Percentiles rank a stretch among this genome's conserved stretches.
These are phyloP conservation scores for Clanis bilineata DNA, from an alignment of 2,888 invertebrate species.

Conservation along the genomic window DNA sequence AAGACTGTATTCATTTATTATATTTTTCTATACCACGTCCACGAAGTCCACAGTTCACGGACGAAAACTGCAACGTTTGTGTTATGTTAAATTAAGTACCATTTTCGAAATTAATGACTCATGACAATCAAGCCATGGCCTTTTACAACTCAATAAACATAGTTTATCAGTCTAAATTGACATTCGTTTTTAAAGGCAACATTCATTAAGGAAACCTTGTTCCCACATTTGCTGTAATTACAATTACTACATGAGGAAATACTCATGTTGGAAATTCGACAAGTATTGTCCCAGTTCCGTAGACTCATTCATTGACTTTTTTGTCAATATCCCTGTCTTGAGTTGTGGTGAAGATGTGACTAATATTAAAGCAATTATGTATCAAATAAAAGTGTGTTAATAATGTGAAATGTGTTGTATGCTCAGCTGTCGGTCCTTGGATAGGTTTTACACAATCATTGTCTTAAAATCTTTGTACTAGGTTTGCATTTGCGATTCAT, in stretches of 20 bases:
- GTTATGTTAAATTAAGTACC: too few species aligned
- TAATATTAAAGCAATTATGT: background rate
- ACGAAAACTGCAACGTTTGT: too few species aligned
- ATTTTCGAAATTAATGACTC: too few species aligned
- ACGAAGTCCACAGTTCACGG: too few species aligned
- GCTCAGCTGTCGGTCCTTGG: background rate
- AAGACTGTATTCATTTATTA: too few species aligned
- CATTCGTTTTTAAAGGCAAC: background rate
- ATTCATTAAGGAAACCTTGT: too few species aligned
- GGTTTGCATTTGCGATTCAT: background rate
- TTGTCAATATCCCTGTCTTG: background rate
- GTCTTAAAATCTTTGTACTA: background rate
- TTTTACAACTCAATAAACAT: too few species aligned
- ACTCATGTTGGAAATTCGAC: background rate
- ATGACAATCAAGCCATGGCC: too few species aligned
- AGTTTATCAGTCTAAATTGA: too few species aligned
- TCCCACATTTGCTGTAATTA: background rate
- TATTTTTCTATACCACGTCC: too few species aligned
- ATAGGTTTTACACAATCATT: background rate
- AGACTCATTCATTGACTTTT: background rate
- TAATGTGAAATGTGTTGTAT: background rate
- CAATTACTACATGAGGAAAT: background rate
- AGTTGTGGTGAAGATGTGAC: background rate
- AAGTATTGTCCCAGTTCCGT: background rate
- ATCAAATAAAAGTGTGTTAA: background rate